Conservation (phyloP, 2,888 invertebrate species). For the Cetonia aurata region DNA sequence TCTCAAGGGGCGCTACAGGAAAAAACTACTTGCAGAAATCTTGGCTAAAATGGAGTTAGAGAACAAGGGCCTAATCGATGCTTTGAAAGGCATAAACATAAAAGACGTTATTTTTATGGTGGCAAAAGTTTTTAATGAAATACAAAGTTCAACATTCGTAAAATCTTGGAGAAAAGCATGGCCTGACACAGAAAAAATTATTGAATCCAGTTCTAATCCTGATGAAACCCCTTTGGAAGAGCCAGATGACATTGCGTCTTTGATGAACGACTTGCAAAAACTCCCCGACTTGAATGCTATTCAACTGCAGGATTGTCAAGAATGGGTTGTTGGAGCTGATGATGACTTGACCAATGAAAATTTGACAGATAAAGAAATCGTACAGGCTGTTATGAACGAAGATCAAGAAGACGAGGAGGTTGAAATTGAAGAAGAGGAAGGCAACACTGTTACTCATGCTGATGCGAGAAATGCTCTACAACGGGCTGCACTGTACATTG, state of each 20-base stretch:
- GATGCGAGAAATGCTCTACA: slow-evolving; percentile 14
- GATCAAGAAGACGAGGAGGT: neutral
- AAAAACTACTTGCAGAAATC: slow-evolving; percentile 21
- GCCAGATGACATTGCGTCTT: neutral
- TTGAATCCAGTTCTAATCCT: no score
- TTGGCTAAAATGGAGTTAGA: slow-evolving; percentile 20
- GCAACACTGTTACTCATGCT: no score
- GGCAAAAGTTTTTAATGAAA: neutral
- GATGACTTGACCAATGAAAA: no score
- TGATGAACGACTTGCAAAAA: no score
- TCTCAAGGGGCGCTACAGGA: slow-evolving; percentile 9
- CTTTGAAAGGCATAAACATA: slow-evolving; percentile 19
- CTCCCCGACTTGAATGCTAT: no score
- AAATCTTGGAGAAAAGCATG: slow-evolving; percentile 3
- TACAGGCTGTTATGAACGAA: no score
- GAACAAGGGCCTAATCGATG: no score
- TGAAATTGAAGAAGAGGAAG: neutral
- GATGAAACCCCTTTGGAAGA: no score
- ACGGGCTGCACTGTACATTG: slow-evolving; percentile 15
- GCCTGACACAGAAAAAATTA: neutral
- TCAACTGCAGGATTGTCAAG: no score
- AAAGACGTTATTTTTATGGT: slow-evolving; percentile 28
- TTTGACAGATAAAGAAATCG: no score
- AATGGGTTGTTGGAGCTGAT: no score
- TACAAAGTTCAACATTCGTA: neutral